Evolutionary conservation across 2,797 vertebrate species (phyloP).

Genomic region (Staurois parvus): DNA sequence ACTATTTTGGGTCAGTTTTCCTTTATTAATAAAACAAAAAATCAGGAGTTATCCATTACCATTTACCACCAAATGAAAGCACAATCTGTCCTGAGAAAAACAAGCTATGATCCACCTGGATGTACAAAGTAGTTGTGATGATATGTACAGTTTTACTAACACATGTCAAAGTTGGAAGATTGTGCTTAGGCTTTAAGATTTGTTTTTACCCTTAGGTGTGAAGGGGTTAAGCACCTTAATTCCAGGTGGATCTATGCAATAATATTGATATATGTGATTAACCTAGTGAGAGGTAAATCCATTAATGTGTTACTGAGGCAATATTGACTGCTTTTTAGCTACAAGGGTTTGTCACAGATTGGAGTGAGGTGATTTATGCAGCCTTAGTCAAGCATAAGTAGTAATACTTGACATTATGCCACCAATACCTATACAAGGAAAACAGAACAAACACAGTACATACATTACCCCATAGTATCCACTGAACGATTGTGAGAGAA

Average conservation of each 20-base stretch:
- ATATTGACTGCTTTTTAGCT: conserved; percentile 53
- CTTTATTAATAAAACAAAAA: no score
- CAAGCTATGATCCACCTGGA: no score
- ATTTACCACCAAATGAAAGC: no score
- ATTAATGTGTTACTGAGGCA: conserved; percentile 61
- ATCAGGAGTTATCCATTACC: no score
- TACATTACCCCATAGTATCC: conserved; percentile 34
- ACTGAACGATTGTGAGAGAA: conserved; percentile 4
- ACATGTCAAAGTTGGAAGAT: no score
- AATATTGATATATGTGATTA: conserved; percentile 61
- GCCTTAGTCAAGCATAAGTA: conserved; percentile 40
- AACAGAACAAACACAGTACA: conserved; percentile 56
- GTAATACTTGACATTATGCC: conserved; percentile 43
- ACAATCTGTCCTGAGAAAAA: no score
- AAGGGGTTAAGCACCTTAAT: conserved; percentile 19
- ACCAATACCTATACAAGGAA: conserved; percentile 59
- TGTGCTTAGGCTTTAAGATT: no score
- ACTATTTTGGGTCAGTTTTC: no score
- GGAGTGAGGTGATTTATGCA: conserved; percentile 59
- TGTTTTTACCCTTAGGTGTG: no score
- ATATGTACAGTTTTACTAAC: no score
- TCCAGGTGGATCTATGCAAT: conserved; percentile 12
- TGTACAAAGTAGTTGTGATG: no score
- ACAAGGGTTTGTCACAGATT: conserved; percentile 32
- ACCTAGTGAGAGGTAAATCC: conserved; percentile 60